Evolutionary conservation across 1,140 invertebrate species (phyloP).

Genomic region (Tribolium castaneum): DNA sequence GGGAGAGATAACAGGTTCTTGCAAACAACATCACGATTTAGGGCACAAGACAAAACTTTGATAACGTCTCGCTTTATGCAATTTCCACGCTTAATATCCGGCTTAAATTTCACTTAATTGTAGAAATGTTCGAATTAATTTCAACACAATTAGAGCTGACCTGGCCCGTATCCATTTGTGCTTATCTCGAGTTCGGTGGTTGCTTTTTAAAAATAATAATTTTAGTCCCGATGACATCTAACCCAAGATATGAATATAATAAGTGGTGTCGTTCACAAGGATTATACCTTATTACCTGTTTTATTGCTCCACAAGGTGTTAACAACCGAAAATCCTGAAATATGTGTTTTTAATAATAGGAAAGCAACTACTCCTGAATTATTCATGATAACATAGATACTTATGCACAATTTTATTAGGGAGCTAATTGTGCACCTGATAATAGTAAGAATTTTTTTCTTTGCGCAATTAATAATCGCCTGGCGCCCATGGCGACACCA

Average conservation of each 20-base stretch:
- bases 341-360: not conserved
- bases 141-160: not conserved
- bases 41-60: no score
- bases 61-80: no score
- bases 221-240: no score
- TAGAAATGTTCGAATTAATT: not conserved
- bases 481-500: conserved; percentile 9
- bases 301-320: not conserved
- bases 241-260: not conserved
- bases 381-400: not conserved
- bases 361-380: not conserved
- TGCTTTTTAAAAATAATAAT: no score
- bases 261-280: not conserved
- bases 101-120: not conserved
- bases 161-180: not conserved
- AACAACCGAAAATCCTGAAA: not conserved
- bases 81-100: not conserved
- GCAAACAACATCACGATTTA: no score
- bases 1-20: no score
- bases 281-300: not conserved
- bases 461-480: not conserved
- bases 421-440: not conserved
- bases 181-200: no score
- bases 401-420: not conserved
- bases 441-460: not conserved